phyloP scores from a whole-genome alignment of 2,888 invertebrate species.

The Drosophila melanosoma region DNA sequence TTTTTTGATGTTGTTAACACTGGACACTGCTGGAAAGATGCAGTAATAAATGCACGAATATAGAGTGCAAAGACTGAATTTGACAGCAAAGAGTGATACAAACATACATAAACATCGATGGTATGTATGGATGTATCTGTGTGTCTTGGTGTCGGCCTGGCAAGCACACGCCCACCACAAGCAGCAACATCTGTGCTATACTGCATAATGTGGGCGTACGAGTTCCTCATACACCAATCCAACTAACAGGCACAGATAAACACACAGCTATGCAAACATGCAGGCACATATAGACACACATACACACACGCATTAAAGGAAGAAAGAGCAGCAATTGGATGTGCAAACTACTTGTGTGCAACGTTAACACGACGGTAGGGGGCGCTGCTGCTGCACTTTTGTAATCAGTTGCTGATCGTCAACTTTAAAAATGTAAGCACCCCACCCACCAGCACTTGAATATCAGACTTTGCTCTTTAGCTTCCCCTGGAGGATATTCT shows the following conservation, averaged over 20 bases:
- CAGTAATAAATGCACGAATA: slow-evolving; percentile 40
- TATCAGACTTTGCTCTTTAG: slow-evolving; percentile 31
- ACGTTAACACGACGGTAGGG: slow-evolving; percentile 31
- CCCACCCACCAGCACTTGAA: slow-evolving; percentile 11
- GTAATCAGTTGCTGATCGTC: slow-evolving; percentile 54
- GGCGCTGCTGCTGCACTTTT: slow-evolving; percentile 17
- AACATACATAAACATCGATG: slow-evolving; percentile 12
- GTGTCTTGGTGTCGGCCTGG: slow-evolving; percentile 46
- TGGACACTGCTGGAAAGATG: slow-evolving; percentile 7
- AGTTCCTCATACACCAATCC: slow-evolving; percentile 50
- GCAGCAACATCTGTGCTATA: slow-evolving; percentile 61
- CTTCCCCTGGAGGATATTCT: slow-evolving; percentile 48
- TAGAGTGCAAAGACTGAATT: slow-evolving; percentile 16
- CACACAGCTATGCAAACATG: slow-evolving; percentile 45
- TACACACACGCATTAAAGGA: slow-evolving; percentile 1
- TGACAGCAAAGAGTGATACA: slow-evolving; percentile 15
- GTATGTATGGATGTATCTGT: neutral
- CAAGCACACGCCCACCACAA: slow-evolving; percentile 49
- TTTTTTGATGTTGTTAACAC: neutral
- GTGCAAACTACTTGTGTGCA: slow-evolving; percentile 41
- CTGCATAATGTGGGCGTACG: slow-evolving; percentile 65
- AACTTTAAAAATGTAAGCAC: slow-evolving; percentile 40
- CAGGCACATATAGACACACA: slow-evolving; percentile 17
- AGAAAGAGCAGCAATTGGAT: slow-evolving; percentile 34
- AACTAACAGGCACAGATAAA: slow-evolving; percentile 43